Evolutionary conservation across 2,113 vertebrate species (phyloP).

Genomic region (Lepus europaeus): DNA sequence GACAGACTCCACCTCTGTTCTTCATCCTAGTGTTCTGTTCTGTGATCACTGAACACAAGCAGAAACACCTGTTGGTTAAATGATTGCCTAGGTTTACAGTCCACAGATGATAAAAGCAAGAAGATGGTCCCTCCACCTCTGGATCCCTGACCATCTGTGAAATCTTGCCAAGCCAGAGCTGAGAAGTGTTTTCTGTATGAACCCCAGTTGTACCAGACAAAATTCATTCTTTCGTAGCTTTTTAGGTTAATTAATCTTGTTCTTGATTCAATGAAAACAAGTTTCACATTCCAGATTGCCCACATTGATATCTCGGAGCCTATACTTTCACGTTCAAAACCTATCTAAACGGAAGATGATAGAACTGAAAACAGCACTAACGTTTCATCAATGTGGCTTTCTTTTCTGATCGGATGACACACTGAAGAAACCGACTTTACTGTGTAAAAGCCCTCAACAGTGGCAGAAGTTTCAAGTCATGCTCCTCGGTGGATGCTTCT

Average conservation of each 20-base stretch:
- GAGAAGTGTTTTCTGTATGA: not conserved
- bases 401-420: slow-evolving; percentile 9
- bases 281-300: not conserved
- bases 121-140: not conserved
- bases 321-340: not conserved
- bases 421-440: not conserved
- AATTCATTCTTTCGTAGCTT: not conserved
- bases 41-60: not conserved
- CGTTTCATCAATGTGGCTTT: not conserved
- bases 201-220: not conserved
- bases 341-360: not conserved
- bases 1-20: not conserved
- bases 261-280: slow-evolving; percentile 28
- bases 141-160: not conserved
- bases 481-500: slow-evolving; percentile 50
- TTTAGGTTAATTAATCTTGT: slow-evolving; percentile 26
- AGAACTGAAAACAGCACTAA: not conserved
- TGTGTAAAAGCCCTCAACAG: slow-evolving; percentile 24
- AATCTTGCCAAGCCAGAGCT: not conserved
- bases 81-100: not conserved
- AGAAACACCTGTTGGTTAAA: not conserved
- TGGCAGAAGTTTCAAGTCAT: slow-evolving; percentile 46
- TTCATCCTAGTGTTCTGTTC: not conserved
- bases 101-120: not conserved
- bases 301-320: not conserved